Evolutionary conservation across 2,113 vertebrate genomes (phyloP), one percentile per base, ranked within the genome.

Genomic region (Circaetus cinerascens): DNA sequence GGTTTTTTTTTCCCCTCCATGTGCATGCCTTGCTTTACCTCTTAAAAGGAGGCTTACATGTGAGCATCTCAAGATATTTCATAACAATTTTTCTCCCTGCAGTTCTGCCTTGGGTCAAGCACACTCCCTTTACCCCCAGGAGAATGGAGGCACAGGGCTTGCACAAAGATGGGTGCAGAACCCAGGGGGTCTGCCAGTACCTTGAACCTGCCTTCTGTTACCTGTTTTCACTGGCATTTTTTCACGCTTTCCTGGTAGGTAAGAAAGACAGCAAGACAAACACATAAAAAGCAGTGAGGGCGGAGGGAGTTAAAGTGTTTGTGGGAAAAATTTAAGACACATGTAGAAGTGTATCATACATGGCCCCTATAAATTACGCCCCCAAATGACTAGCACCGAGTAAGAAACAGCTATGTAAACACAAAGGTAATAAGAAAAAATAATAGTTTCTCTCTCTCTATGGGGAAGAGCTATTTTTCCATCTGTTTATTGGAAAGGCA

Each of bases 341-440:
- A 56, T 77, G 59, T 40, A 79, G 43, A 90, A 91, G 34, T 4
- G 16, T 18, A 77, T 92, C 51, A 53, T 56, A 83, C 45, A 4
- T 1, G 30, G 90, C 50, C 79, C 18, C 82, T 81, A 92, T 90
- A 92, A 97, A 93, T 96, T 86, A 95, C 5, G 0, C 72, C 75
- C 79, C 72, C 71, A 92, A 90, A 95, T 48, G 82, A 97, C 72
- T 30, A 93, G 78, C 20, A 11, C 68, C 16, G 72, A 94, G 92
- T 75, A 95, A 96, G 92, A 88, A 97, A 96, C 82, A 96, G 96
- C 93, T 97, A 60, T 81, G 64, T 88, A 96, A 97, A 97, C 92
- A 96, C 17, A 74, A 48, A 95, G n/a, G 94, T 89, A 94, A 43
- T 93, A 43, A 95, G 86, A 80, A 96, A 93, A 97, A 90, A 76